These are phyloP conservation scores for Eristalinus sepulchralis DNA, from an alignment of 2,888 invertebrate species.

Conservation along the genomic window DNA sequence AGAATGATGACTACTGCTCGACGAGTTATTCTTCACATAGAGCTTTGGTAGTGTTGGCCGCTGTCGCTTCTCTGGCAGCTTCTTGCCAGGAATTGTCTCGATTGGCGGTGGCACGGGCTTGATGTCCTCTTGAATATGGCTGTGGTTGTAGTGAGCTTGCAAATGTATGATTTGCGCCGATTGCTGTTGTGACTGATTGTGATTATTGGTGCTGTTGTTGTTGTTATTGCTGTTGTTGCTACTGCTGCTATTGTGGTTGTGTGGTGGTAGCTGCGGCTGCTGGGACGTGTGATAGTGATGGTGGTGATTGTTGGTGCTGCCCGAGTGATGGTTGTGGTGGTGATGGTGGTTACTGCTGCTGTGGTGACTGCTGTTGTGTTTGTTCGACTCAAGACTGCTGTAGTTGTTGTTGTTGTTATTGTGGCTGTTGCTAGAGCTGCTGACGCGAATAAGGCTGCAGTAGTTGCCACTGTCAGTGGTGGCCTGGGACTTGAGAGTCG, in stretches of 20 bases:
- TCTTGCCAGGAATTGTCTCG: constrained; percentile 94
- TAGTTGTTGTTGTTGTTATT: constrained; percentile 78
- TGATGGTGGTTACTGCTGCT: constrained; percentile 81
- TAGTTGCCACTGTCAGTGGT: constrained; percentile 80
- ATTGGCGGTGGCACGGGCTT: constrained; percentile 95
- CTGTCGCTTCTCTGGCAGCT: constrained; percentile 89
- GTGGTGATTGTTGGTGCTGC: constrained; percentile 78
- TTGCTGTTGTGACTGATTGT: constrained; percentile 72
- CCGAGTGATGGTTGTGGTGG: constrained; percentile 77
- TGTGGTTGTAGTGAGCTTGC: constrained; percentile 80
- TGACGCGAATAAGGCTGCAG: constrained; percentile 80
- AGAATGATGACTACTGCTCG: constrained; percentile 71
- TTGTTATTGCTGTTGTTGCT: constrained; percentile 74
- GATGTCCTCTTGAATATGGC: constrained; percentile 84
- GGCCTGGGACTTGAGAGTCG: constrained; percentile 79
- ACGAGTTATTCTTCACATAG: constrained; percentile 86
- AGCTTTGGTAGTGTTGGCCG: constrained; percentile 88
- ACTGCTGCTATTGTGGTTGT: constrained; percentile 49
- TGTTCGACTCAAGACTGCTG: constrained; percentile 80
- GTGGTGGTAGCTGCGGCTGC: constrained; percentile 74
- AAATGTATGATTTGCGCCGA: constrained; percentile 72
- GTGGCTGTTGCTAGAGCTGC: constrained; percentile 74
- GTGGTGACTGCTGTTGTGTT: constrained; percentile 78
- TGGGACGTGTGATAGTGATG: constrained; percentile 78
- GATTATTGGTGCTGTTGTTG: constrained; percentile 67